Conservation (phyloP, 2,113 vertebrate genomes). For the Rhagologus leucostigma region DNA sequence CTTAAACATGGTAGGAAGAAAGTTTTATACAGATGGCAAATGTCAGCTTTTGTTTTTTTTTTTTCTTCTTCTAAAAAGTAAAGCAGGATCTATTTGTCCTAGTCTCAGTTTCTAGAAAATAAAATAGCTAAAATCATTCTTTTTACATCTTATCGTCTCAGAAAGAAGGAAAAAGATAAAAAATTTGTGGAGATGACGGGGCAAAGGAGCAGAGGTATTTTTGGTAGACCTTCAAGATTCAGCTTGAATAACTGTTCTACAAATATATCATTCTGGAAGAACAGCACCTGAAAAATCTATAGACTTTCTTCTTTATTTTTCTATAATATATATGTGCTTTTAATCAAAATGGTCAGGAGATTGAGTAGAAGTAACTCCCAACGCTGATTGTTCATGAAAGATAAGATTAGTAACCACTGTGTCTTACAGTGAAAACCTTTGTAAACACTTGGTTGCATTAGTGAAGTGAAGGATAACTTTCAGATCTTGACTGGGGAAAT, state of each 20-base stretch:
- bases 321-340: background rate
- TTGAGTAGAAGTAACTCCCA: background rate
- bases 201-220: background rate
- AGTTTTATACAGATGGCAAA: background rate
- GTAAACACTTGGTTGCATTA: background rate
- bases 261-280: background rate
- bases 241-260: background rate
- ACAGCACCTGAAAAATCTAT: background rate
- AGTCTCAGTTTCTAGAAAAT: background rate
- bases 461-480: background rate
- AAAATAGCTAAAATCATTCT: background rate
- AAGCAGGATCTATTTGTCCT: background rate
- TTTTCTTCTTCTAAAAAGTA: background rate
- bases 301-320: background rate
- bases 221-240: background rate
- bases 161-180: background rate
- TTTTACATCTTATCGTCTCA: background rate
- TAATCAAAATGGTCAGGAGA: background rate
- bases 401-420: background rate
- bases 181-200: background rate
- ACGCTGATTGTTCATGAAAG: background rate
- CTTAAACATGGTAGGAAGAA: background rate
- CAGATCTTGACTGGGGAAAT: background rate
- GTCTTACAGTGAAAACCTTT: background rate
- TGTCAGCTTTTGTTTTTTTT: background rate